phyloP scores from a whole-genome alignment of 1,140 invertebrate species.

The Papilio xuthus region DNA sequence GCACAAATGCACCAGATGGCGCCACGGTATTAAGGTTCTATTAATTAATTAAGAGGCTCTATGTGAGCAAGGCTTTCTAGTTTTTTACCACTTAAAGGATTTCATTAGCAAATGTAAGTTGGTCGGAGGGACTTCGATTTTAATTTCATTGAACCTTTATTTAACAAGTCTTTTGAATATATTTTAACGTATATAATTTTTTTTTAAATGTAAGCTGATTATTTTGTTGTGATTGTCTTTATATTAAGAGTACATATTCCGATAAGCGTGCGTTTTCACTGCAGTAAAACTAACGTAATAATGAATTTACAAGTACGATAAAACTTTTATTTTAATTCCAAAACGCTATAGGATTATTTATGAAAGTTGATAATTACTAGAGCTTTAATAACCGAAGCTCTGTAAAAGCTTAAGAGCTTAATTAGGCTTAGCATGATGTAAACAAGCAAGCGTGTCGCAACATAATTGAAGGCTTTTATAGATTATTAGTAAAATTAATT shows the following conservation, averaged over 20 bases:
- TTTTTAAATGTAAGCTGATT: not conserved
- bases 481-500: not conserved
- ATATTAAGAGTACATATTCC: too few relatives aligned
- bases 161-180: not conserved
- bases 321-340: not conserved
- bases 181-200: not conserved
- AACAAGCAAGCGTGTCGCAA: conserved; percentile 5
- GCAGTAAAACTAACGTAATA: not conserved
- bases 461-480: conserved; percentile 5
- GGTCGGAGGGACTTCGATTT: not conserved
- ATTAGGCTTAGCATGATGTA: conserved; percentile 10
- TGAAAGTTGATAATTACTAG: conserved; percentile 6
- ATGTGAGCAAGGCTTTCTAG: conserved; percentile 7
- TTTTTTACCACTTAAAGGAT: not conserved
- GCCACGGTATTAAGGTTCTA: conserved; percentile 7
- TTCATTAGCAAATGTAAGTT: not conserved
- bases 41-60: conserved; percentile 10
- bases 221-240: too few relatives aligned
- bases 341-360: not conserved
- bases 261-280: too few relatives aligned
- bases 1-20: conserved; percentile 20
- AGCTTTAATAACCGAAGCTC: not conserved
- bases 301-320: not conserved
- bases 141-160: not conserved
- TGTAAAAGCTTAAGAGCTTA: conserved; percentile 1